Base-by-base conservation (phyloP, 2,113 vertebrate genomes). In the Lophura nycthemera region DNA sequence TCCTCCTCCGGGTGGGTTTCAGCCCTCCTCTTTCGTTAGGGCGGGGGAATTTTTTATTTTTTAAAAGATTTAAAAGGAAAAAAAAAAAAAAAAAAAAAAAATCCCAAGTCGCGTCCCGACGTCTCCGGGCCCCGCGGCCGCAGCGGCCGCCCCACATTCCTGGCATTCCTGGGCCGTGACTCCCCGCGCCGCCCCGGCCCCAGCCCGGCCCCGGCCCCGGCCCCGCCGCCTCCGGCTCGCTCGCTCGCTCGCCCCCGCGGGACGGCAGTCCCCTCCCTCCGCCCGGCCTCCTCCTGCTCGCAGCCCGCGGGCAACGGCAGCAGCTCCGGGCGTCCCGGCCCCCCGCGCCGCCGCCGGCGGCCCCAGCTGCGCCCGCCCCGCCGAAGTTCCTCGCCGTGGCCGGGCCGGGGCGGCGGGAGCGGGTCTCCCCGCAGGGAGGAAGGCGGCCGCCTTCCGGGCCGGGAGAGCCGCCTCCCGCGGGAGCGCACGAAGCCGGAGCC, bases 151-250 rank as follows among this genome's bases (percentile, higher is more conserved):
- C 90, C 90, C 90, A 77, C 93, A 92, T 90, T 92, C 93, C 93
- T 95, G 90, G 87, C 83, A 94, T 94, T 94, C 93, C 90, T 92
- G 83, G 64, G 90, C 93, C 81, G 93, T 94, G 90, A 92, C 93
- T 92, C 93, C 93, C 90, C 90, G 82, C 90, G 90, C 89, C 89
- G 81, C 89, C 81, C 80, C 79, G 11, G 69, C 86, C 79, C 70
- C 34, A 50, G 36, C 38, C 38, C 36, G 7, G 8, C 7, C 79
- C 57, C 71, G 25, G 50, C 50, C 50, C 50, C 50, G 59, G 83
- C 82, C 73, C 74, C 65, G 73, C 80, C 80, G 72, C 78, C 79
- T 77, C 61, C 56, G 25, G 25, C 50, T 52, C 50, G 50, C 50
- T 52, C 50, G 50, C 24, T 52, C 50, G 87, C 72, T 69, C 54